Conservation (phyloP, 2,797 vertebrate genomes). For the Xenentodon cancila region DNA sequence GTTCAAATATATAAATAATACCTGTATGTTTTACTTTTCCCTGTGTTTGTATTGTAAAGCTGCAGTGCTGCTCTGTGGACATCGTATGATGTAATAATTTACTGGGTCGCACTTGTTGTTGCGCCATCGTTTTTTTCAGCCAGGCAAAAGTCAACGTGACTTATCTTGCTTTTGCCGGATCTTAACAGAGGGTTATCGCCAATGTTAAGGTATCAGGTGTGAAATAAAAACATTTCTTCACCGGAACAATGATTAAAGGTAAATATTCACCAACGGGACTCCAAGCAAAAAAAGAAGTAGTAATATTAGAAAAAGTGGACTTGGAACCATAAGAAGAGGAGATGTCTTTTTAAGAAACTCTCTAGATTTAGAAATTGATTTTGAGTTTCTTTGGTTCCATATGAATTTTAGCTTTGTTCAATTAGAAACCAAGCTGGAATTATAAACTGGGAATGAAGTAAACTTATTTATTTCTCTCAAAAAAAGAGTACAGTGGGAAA, state of each 20-base stretch:
- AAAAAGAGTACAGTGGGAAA: not conserved
- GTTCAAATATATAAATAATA: no score
- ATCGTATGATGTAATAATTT: conserved; percentile 2
- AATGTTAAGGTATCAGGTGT: conserved; percentile 8
- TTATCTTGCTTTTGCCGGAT: conserved; percentile 1
- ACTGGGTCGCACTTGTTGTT: not conserved
- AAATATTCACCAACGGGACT: not conserved
- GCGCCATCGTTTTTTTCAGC: not conserved
- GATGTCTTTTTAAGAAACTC: not conserved
- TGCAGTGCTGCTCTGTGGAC: not conserved
- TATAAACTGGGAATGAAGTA: not conserved
- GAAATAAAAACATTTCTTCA: not conserved
- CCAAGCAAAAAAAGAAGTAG: conserved; percentile 1
- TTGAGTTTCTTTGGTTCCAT: not conserved
- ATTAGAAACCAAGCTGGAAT: not conserved
- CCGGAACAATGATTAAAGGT: not conserved
- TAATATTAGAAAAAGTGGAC: not conserved
- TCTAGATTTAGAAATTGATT: not conserved
- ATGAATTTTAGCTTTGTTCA: no score
- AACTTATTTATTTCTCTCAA: not conserved
- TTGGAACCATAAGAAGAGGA: no score
- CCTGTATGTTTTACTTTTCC: no score
- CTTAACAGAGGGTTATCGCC: conserved; percentile 18
- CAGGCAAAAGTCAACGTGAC: not conserved
- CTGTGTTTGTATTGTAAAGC: no score